Base-by-base conservation (phyloP, 2,113 vertebrate genomes). In the Callospermophilus lateralis region DNA sequence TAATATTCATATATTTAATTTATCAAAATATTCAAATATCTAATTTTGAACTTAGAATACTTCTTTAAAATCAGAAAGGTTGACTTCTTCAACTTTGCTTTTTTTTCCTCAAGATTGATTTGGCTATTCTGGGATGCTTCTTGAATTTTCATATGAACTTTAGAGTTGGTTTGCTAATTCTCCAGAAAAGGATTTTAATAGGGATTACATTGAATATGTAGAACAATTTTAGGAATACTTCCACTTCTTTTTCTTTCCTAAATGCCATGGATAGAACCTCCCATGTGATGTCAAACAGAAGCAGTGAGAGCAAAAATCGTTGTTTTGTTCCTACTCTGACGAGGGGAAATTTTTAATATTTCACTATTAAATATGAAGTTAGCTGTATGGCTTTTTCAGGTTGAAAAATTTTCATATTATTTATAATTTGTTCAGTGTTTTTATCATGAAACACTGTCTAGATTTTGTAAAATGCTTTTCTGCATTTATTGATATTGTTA, bases 1-100 rank as follows among this genome's bases (percentile, higher is more conserved):
- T 45, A 22, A 22, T 79, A 78, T 85, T 70, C 61, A 63, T 53
- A 77, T 83, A 28, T 90, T 87, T 84, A 83, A 88, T 87, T 24
- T 88, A 67, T 63, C 34, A 87, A 92, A 26, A 58, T 83, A 63
- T 77, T 91, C 68, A 86, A 95, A 80, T 79, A 83, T 88, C 20
- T 91, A 30, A 45, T 65, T 39, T 80, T 30, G 67, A 24, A 81
- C 17, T 92, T 32, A 63, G 39, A 72, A 37, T 87, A 74, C 7
- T 61, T 74, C 76, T 81, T 92, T 74, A 87, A 67, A 88, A 55
- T 63, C 16, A 77, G 68, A 15, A 83, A 70, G 16, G 32, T 4
- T 37, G 65, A 84, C 28, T 83, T 28, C 61, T 84, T 74, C 61
- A 83, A n/a, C 11, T 83, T 77, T 85, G 20, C 10, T 74, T 20